phyloP scores from a whole-genome alignment of 2,113 vertebrate genomes.

The Pongo abelii region DNA sequence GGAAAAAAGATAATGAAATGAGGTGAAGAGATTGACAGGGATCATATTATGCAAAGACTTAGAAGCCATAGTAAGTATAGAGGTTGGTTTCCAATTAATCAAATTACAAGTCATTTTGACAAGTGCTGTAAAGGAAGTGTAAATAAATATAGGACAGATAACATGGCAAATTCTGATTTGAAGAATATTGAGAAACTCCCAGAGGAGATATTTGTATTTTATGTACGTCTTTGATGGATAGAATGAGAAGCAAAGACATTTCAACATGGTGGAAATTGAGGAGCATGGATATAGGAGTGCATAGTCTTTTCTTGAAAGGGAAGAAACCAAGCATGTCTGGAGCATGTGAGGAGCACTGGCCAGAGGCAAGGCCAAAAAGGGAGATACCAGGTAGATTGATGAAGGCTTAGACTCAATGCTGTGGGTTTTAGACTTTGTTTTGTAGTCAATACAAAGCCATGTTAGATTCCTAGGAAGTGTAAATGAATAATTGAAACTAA shows the following conservation, averaged over 20 bases:
- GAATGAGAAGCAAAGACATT: neutral
- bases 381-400: neutral
- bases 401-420: neutral
- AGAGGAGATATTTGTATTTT: neutral
- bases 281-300: neutral
- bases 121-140: neutral
- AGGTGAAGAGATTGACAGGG: neutral
- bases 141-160: neutral
- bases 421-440: neutral
- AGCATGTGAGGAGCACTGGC: neutral
- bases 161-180: neutral
- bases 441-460: neutral
- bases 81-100: neutral
- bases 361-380: neutral
- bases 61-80: neutral
- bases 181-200: neutral
- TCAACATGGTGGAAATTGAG: neutral
- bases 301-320: neutral
- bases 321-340: neutral
- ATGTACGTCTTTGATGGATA: neutral
- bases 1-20: neutral
- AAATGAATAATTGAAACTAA: neutral
- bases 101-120: slow-evolving; percentile 10
- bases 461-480: neutral
- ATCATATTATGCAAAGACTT: neutral